Percentiles rank a stretch among this genome's conserved stretches.
Conservation (phyloP, 1,140 invertebrate genomes). For the Alviniconcha marisindica region DNA sequence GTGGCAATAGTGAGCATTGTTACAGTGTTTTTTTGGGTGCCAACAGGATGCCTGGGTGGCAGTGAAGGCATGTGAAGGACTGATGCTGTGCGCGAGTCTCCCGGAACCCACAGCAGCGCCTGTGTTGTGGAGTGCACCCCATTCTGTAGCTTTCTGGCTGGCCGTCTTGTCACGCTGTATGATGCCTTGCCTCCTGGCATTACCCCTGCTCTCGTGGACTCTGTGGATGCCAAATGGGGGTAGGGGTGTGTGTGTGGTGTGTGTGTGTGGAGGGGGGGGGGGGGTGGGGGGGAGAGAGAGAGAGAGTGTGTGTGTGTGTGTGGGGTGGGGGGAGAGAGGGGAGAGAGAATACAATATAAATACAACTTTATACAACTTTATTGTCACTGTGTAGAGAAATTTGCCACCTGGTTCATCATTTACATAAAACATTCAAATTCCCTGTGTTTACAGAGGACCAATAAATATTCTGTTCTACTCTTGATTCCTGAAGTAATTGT, state of each 20-base stretch:
- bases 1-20: too few species aligned
- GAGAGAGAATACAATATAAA: too few species aligned
- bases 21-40: not conserved
- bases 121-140: constrained; percentile 79
- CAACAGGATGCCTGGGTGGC: constrained; percentile 85
- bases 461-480: too few species aligned
- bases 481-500: too few species aligned
- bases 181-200: constrained; percentile 82
- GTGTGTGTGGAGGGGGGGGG: not conserved
- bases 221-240: constrained; percentile 85
- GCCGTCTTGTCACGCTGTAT: constrained; percentile 80
- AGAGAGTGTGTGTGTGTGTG: not conserved
- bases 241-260: constrained; percentile 69
- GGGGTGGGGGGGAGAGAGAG: not conserved
- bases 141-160: constrained; percentile 77
- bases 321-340: too few species aligned
- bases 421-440: too few species aligned
- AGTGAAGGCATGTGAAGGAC: constrained; percentile 85
- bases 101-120: constrained; percentile 82
- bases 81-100: constrained; percentile 84
- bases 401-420: too few species aligned
- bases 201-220: constrained; percentile 82
- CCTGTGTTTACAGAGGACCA: too few species aligned
- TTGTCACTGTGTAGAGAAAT: too few species aligned
- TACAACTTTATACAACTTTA: too few species aligned